Evolutionary conservation across 2,113 vertebrate species (phyloP).

Genomic region (Bombycilla garrulus): DNA sequence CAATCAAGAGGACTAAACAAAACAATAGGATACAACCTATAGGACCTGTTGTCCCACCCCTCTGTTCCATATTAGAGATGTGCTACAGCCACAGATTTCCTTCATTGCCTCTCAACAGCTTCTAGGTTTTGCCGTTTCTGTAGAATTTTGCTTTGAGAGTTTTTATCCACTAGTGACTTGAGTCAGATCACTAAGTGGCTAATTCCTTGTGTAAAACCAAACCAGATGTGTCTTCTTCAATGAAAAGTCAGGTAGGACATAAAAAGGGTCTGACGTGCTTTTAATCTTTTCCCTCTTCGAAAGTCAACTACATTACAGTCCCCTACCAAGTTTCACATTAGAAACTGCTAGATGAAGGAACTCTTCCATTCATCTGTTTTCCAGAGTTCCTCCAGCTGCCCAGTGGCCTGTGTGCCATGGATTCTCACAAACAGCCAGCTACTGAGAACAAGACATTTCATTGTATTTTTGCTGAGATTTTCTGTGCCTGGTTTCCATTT

Average conservation of each 20-base stretch:
- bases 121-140: neutral
- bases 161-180: neutral
- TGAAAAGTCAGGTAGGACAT: neutral
- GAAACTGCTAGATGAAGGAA: neutral
- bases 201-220: neutral
- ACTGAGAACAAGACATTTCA: neutral
- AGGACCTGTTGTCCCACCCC: neutral
- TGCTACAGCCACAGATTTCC: neutral
- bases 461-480: neutral
- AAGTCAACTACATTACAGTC: neutral
- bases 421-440: neutral
- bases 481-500: neutral
- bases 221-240: fast-evolving
- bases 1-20: neutral
- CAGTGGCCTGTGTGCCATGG: neutral
- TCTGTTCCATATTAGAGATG: neutral
- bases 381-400: neutral
- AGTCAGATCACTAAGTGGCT: neutral
- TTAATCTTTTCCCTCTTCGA: neutral
- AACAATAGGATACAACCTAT: neutral
- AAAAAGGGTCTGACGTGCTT: neutral
- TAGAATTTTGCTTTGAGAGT: neutral
- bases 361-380: fast-evolving
- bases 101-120: neutral
- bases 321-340: neutral